Evolutionary conservation across 2,113 vertebrate species (phyloP).

Genomic region (Myocastor coypus): DNA sequence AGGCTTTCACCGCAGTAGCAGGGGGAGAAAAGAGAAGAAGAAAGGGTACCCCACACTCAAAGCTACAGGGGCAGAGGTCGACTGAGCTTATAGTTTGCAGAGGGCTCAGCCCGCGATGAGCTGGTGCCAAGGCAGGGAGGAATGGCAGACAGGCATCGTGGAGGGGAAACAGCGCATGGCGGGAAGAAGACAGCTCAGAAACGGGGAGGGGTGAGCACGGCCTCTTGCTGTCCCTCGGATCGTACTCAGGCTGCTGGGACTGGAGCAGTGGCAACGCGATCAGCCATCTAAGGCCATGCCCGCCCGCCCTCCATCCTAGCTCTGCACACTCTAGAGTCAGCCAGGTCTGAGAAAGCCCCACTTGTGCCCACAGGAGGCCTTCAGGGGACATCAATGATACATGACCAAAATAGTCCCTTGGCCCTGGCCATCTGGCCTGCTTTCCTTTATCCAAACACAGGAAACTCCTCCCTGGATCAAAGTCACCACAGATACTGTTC

Average conservation of each 20-base stretch:
- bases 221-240: neutral
- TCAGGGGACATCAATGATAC: neutral
- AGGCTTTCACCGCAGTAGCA: neutral
- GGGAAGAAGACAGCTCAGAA: neutral
- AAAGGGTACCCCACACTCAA: too few species aligned
- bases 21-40: neutral
- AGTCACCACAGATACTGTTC: neutral
- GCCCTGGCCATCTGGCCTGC: neutral
- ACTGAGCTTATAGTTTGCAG: too few species aligned
- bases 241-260: neutral
- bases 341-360: neutral
- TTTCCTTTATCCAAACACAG: neutral
- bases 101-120: too few species aligned
- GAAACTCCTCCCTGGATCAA: neutral
- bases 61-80: too few species aligned
- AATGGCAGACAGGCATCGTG: neutral
- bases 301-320: neutral
- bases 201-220: neutral
- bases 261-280: neutral
- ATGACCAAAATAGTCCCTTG: neutral
- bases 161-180: neutral
- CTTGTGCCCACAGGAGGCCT: neutral
- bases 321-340: neutral
- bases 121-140: neutral
- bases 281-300: too few species aligned